Conservation (phyloP, 2,797 vertebrate species). For the Choloepus didactylus region DNA sequence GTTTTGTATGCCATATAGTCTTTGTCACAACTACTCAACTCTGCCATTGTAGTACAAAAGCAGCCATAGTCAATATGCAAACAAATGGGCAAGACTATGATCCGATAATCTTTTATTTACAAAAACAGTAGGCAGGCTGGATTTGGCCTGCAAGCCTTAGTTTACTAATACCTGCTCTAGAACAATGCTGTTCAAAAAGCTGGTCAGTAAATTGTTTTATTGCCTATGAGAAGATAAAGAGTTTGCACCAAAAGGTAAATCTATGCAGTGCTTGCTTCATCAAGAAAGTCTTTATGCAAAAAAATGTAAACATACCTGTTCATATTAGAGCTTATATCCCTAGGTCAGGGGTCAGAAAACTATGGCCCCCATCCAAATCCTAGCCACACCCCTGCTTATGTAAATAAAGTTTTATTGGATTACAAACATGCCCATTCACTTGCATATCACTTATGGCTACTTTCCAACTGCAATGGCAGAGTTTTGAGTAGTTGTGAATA, state of each 20-base stretch:
- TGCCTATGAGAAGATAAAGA: not conserved
- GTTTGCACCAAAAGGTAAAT: not conserved
- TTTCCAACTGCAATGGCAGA: not conserved
- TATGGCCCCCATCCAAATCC: not conserved
- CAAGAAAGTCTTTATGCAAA: not conserved
- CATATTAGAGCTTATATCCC: not conserved
- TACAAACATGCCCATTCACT: not conserved
- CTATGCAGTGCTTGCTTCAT: not conserved
- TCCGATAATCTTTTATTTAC: not conserved
- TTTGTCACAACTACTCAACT: not conserved
- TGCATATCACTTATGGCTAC: not conserved
- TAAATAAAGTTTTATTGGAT: constrained; percentile 56
- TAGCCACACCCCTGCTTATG: not conserved
- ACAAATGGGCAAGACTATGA: not conserved
- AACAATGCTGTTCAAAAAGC: not conserved
- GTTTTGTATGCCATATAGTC: not conserved
- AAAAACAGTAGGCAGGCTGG: not conserved
- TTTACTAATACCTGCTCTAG: not conserved
- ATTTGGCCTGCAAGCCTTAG: not conserved
- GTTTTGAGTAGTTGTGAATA: not conserved
- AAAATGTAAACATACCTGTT: not conserved
- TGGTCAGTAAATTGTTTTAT: constrained; percentile 2
- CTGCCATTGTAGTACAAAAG: constrained; percentile 42
- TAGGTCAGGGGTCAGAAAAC: not conserved
- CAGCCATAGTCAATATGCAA: not conserved